Percentiles rank a stretch among this genome's conserved stretches.
Evolutionary conservation across 2,113 vertebrate genomes (phyloP).

Genomic region (Lepus europaeus): DNA sequence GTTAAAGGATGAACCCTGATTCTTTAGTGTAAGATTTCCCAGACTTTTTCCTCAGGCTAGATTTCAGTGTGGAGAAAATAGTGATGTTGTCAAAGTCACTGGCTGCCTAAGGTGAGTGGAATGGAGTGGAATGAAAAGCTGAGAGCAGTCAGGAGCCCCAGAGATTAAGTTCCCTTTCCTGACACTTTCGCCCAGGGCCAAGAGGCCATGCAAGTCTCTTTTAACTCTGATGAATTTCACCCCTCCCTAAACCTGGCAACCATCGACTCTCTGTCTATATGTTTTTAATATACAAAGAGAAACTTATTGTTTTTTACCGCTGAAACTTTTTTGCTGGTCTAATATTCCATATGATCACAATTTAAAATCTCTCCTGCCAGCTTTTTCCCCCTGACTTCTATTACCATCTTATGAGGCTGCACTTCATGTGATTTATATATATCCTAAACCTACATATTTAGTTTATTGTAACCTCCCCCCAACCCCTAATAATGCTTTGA

Average conservation of each 20-base stretch:
- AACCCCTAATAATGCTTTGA: constrained; percentile 65
- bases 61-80: background rate
- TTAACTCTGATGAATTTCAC: constrained; percentile 22
- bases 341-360: constrained; percentile 58
- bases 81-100: constrained; percentile 17
- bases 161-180: background rate
- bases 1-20: constrained; percentile 22
- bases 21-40: constrained; percentile 29
- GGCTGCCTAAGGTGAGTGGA: background rate
- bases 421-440: constrained; percentile 78
- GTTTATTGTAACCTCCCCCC: constrained; percentile 31
- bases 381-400: background rate
- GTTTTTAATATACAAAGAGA: constrained; percentile 61
- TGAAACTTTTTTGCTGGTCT: constrained; percentile 50
- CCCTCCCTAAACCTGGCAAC: constrained; percentile 36
- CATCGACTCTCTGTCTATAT: background rate
- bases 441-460: constrained; percentile 60
- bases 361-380: constrained; percentile 63
- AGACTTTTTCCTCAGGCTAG: background rate
- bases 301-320: constrained; percentile 57
- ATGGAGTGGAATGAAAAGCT: background rate
- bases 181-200: background rate
- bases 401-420: constrained; percentile 56
- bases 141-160: background rate
- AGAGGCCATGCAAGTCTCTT: constrained; percentile 3